A percentile compares a stretch with the other conserved stretches of the same genome.
Evolutionary conservation across 2,113 vertebrate genomes (phyloP).

Genomic region (Sebastes schlegelii): DNA sequence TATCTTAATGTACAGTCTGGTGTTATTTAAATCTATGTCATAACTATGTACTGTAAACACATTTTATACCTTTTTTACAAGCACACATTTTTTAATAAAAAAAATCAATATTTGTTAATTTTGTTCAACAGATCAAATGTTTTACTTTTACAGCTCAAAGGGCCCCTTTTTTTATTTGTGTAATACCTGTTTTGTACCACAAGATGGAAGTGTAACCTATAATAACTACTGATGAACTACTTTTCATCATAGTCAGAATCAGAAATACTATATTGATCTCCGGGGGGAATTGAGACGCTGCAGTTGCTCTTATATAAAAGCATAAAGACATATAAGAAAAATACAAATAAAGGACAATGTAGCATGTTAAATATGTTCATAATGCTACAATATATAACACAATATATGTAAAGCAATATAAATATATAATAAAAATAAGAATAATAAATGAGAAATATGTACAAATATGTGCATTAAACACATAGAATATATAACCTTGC

Average conservation of each 20-base stretch:
- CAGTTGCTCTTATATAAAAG: too few relatives aligned
- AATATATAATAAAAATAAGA: too few relatives aligned
- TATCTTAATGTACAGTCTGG: neutral
- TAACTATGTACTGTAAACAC: neutral
- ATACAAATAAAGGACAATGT: too few relatives aligned
- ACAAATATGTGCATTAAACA: too few relatives aligned
- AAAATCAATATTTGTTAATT: slow-evolving; percentile 1
- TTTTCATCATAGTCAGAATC: neutral
- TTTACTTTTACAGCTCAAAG: neutral
- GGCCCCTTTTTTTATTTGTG: neutral
- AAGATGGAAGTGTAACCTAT: slow-evolving; percentile 39
- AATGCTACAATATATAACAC: too few relatives aligned
- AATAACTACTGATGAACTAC: neutral
- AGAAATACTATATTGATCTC: too few relatives aligned
- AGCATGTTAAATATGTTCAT: too few relatives aligned
- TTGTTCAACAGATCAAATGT: neutral
- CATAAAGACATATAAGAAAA: too few relatives aligned
- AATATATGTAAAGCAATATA: too few relatives aligned
- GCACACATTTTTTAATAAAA: neutral
- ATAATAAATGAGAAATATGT: too few relatives aligned
- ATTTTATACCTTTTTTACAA: slow-evolving; percentile 42
- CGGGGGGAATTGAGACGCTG: too few relatives aligned
- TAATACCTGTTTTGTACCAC: slow-evolving; percentile 40
- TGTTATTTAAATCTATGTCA: neutral
- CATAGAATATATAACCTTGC: neutral